Conservation (phyloP, 2,888 invertebrate genomes). For the Callyntrura guangdongensis region DNA sequence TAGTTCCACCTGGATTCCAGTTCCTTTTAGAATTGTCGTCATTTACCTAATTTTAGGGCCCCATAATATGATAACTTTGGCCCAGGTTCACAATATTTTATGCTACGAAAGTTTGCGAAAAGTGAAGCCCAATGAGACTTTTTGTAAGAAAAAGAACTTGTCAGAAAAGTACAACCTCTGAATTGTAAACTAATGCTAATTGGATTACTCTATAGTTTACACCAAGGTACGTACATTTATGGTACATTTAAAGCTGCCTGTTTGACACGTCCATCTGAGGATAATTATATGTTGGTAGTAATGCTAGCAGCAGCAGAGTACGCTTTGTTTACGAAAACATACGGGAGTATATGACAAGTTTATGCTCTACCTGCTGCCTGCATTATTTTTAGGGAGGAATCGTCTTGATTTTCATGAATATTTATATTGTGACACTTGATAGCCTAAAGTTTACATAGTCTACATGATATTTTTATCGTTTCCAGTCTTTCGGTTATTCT, state of each 20-base stretch:
- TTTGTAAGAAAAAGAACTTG: not conserved
- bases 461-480: not conserved
- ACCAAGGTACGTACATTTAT: not conserved
- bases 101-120: conserved; percentile 2
- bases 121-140: not conserved
- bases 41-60: too few relatives aligned
- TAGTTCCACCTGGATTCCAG: not conserved
- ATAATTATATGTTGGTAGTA: not conserved
- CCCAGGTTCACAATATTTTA: not conserved
- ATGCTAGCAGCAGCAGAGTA: not conserved
- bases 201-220: conserved; percentile 2
- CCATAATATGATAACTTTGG: too few relatives aligned
- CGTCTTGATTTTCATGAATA: conserved; percentile 15
- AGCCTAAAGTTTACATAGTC: not conserved
- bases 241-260: not conserved
- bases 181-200: conserved; percentile 15
- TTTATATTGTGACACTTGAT: conserved; percentile 25
- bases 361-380: not conserved
- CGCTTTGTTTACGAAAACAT: not conserved
- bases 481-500: too few relatives aligned
- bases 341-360: not conserved
- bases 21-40: not conserved
- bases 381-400: not conserved
- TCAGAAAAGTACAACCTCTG: not conserved
- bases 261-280: not conserved